These are phyloP conservation scores for Lacerta agilis DNA, from an alignment of 2,797 vertebrate species.

Conservation along the genomic window DNA sequence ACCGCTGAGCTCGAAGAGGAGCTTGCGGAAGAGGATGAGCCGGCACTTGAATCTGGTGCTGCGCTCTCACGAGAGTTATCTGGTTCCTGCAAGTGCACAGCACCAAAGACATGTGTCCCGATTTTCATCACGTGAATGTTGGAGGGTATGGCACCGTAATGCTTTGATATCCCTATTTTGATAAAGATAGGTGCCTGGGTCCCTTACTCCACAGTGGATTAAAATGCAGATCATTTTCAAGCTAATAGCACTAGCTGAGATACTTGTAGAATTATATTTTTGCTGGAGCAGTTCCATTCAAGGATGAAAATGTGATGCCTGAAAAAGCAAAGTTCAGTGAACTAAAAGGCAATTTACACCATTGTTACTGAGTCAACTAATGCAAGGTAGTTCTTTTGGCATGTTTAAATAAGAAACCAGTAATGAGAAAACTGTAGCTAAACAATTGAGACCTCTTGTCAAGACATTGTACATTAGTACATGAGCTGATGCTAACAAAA, in stretches of 20 bases:
- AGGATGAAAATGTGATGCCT: not conserved
- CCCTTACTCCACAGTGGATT: too few relatives aligned
- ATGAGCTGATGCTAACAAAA: conserved; percentile 63
- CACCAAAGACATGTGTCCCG: too few relatives aligned
- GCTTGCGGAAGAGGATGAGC: too few relatives aligned
- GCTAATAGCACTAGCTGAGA: not conserved
- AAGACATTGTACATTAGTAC: conserved; percentile 21
- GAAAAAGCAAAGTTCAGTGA: not conserved
- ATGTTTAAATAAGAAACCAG: not conserved
- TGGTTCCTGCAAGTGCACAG: too few relatives aligned
- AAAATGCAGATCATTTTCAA: not conserved
- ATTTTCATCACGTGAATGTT: too few relatives aligned
- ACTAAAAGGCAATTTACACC: not conserved
- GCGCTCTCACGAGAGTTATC: too few relatives aligned
- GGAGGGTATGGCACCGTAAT: too few relatives aligned
- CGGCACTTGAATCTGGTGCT: too few relatives aligned
- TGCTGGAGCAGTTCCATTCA: not conserved
- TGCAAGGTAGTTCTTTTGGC: not conserved
- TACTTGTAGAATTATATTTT: not conserved
- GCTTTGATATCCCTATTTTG: too few relatives aligned
- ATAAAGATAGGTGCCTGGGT: too few relatives aligned
- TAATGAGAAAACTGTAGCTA: not conserved
- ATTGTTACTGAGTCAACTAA: not conserved
- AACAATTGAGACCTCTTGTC: conserved; percentile 12
- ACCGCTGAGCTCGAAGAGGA: too few relatives aligned